phyloP scores from a whole-genome alignment of 2,797 vertebrate genomes.

The Dermochelys coriacea region DNA sequence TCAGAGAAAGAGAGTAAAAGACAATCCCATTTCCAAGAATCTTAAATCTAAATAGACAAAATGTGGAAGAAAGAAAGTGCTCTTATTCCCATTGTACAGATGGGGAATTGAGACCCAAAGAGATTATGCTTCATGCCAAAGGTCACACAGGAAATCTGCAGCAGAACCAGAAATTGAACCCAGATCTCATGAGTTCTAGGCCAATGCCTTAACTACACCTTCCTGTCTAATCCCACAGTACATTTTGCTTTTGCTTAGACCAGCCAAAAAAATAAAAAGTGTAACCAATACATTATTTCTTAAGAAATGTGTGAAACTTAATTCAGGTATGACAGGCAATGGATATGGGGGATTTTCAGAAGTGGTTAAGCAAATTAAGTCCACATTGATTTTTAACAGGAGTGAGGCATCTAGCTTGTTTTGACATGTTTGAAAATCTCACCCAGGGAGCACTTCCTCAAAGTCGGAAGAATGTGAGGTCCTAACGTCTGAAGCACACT shows the following conservation, averaged over 20 bases:
- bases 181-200: background rate
- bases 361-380: background rate
- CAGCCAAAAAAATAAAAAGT: background rate
- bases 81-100: background rate
- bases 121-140: too few species aligned
- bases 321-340: background rate
- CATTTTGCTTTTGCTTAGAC: background rate
- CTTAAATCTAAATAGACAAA: background rate
- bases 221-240: background rate
- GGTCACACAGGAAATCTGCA: background rate
- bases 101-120: background rate
- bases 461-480: background rate
- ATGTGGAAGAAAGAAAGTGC: background rate
- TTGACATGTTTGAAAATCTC: background rate
- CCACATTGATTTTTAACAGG: background rate
- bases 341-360: background rate
- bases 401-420: background rate
- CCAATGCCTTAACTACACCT: background rate
- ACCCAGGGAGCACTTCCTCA: background rate
- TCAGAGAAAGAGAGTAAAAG: background rate
- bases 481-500: background rate
- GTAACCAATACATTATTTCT: background rate
- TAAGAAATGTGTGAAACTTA: background rate
- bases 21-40: background rate
- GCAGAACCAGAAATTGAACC: background rate